Percentiles rank a stretch among this genome's conserved stretches.
These are phyloP conservation scores for Archips crataeganus DNA, from an alignment of 2,888 invertebrate genomes.

Conservation along the genomic window DNA sequence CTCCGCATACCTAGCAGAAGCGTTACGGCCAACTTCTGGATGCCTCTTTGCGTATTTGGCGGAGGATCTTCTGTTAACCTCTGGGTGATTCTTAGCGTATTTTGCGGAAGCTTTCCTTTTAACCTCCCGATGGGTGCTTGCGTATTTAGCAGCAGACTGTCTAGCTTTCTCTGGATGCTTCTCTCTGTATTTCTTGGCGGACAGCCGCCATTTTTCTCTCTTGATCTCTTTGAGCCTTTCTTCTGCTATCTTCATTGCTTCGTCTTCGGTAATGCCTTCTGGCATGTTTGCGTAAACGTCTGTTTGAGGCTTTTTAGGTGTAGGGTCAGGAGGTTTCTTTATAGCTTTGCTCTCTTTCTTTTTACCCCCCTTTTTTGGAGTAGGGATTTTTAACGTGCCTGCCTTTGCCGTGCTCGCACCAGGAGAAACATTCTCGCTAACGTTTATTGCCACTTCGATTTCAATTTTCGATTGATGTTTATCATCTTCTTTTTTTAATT, in stretches of 20 bases:
- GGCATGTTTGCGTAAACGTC: background rate
- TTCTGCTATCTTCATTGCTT: background rate
- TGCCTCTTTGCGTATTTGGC: too few species aligned
- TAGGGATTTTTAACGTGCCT: background rate
- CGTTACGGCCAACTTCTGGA: too few species aligned
- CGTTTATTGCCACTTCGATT: background rate
- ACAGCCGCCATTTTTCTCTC: background rate
- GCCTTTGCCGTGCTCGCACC: background rate
- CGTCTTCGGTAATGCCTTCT: background rate
- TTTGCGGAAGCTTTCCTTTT: background rate
- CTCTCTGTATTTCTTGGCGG: background rate
- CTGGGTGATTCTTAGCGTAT: slow-evolving; percentile 7
- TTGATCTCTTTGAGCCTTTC: slow-evolving; percentile 2
- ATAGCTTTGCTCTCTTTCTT: background rate
- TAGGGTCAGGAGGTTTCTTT: background rate
- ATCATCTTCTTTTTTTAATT: background rate
- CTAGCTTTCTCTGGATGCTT: background rate
- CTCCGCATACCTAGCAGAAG: background rate
- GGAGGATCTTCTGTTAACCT: background rate
- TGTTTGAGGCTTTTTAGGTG: background rate
- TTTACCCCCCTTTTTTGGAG: background rate
- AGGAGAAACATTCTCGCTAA: background rate
- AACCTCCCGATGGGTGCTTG: background rate
- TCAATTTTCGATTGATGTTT: background rate
- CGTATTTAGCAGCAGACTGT: background rate